phyloP scores from a whole-genome alignment of 2,113 vertebrate genomes.

The Platycercus adscitus region DNA sequence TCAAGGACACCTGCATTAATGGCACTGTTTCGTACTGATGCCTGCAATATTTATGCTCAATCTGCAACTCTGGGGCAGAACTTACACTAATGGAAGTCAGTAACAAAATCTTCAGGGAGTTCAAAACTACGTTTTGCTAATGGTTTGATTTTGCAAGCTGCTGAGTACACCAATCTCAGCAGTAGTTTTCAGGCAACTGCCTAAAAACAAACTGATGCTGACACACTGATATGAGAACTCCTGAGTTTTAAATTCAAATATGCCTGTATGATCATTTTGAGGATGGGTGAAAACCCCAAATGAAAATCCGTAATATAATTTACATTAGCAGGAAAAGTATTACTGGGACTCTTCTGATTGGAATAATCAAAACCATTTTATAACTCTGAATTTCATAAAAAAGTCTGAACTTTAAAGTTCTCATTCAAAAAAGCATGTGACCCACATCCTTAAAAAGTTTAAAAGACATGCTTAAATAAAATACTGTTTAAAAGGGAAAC shows the following conservation, averaged over 20 bases:
- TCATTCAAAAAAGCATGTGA: neutral
- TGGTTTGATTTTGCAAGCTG: slow-evolving; percentile 44
- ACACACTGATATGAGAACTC: neutral
- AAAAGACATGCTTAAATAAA: neutral
- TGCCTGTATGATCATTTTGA: neutral
- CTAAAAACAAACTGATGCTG: slow-evolving; percentile 47
- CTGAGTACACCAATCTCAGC: neutral
- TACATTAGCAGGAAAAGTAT: neutral
- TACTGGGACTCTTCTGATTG: neutral
- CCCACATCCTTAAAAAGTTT: neutral
- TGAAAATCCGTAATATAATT: neutral
- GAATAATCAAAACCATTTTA: neutral
- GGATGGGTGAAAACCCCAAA: neutral
- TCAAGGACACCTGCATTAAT: slow-evolving; percentile 44
- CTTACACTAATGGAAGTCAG: slow-evolving; percentile 46
- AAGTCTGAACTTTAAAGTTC: neutral
- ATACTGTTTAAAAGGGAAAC: neutral
- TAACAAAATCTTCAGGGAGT: slow-evolving; percentile 48
- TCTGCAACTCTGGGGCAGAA: slow-evolving; percentile 28
- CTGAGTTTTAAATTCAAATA: neutral
- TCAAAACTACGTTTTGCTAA: slow-evolving; percentile 56
- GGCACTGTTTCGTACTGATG: slow-evolving; percentile 8
- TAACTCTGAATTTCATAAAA: neutral
- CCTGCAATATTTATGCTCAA: slow-evolving; percentile 43
- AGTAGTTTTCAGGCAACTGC: neutral